Evolutionary conservation across 2,113 vertebrate genomes (phyloP).

Genomic region (Myanophis thanlyinensis): DNA sequence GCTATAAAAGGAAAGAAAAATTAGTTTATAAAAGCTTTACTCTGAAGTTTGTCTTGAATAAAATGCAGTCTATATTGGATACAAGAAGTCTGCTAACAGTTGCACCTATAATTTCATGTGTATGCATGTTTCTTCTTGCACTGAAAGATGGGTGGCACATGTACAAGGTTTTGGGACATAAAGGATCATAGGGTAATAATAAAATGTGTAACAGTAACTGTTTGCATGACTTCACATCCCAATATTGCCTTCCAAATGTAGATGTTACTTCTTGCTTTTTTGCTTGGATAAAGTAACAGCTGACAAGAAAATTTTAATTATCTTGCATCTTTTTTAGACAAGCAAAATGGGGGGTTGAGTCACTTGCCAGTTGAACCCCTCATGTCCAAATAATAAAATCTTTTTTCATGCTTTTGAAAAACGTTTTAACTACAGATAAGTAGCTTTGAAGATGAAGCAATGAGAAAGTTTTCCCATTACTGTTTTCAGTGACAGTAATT

Average conservation of each 20-base stretch:
- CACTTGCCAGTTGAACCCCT: neutral
- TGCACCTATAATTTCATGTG: neutral
- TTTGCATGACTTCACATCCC: neutral
- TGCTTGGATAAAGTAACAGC: neutral
- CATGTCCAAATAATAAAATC: neutral
- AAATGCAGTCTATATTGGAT: neutral
- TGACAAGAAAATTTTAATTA: neutral
- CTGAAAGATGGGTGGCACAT: neutral
- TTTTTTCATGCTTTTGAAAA: neutral
- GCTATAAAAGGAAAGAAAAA: neutral
- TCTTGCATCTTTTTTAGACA: neutral
- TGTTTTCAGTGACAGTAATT: neutral
- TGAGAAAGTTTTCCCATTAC: neutral
- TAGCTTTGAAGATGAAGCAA: neutral
- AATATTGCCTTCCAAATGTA: neutral
- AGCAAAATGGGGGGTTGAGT: neutral
- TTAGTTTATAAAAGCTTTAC: neutral
- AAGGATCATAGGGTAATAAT: neutral
- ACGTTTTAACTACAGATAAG: neutral
- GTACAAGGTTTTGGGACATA: neutral
- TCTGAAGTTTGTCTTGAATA: neutral
- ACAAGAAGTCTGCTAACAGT: neutral
- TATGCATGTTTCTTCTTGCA: neutral
- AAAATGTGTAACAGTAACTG: neutral
- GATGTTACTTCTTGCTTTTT: neutral